Base-by-base conservation (phyloP, 2,113 vertebrate species). In the Scatophagus argus region DNA sequence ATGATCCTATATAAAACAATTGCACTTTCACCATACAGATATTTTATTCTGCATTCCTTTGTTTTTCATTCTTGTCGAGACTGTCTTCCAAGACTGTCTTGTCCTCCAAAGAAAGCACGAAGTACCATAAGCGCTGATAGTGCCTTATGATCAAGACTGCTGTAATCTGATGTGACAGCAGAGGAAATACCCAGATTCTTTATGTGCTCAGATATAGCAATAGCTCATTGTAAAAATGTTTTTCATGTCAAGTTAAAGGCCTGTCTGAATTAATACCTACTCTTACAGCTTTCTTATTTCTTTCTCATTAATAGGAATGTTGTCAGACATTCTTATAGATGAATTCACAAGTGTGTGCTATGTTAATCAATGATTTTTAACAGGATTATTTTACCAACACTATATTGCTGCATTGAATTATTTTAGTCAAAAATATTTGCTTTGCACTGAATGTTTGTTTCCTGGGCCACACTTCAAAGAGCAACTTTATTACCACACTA, bases 391-490 rank as follows among this genome's bases (percentile, higher is more conserved):
- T 70, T n/a, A 71, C 27, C 9, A 47, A 19, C 10, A 19, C 19
- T 58, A 4, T 58, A 38, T 77, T 6, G 41, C 12, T 58, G 23
- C 29, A 23, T 31, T 43, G 16, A 73, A 77, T 60, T 17, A 73
- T 67, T 61, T n/a, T 29, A 69, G 9, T 46, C 16, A 2, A 16
- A 59, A 56, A 32, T 47, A 61, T 76, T 69, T 64, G 19, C 44
- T 61, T 32, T 58, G 8, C 54, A 62, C 41, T 58, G 58, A 62
- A 31, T 71, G 64, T 69, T 52, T 65, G 59, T 67, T 75, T 19
- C 25, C 31, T 17, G n/a, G 47, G 39, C 64, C 58, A 44, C 29
- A 58, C 44, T 83, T 81, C 74, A 55, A 79, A 64, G 17, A 77
- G 61, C 27, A 19, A 56, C 34, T 62, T 70, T 79, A 63, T 25